Conservation (phyloP, 1,140 invertebrate species). For the Lamellibrachia luymesi region DNA sequence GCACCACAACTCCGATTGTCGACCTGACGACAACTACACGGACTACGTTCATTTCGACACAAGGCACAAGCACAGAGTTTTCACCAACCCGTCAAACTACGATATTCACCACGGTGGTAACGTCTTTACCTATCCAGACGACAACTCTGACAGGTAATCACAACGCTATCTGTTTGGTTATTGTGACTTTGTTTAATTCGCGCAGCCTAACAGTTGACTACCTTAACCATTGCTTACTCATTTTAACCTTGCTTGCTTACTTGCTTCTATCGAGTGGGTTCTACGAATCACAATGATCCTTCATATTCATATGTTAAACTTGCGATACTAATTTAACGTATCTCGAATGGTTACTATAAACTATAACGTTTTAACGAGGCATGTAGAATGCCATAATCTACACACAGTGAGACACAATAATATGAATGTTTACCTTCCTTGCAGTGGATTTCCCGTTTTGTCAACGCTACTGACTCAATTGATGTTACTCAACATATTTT, state of each 20-base stretch:
- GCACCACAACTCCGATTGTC: background rate
- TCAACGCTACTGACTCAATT: too few species aligned
- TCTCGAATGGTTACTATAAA: background rate
- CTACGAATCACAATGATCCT: background rate
- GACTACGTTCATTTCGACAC: background rate
- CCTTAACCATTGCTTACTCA: background rate
- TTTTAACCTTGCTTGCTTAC: background rate
- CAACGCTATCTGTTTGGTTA: background rate
- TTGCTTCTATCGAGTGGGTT: background rate
- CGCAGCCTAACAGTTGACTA: background rate
- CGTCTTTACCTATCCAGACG: background rate
- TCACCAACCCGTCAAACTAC: background rate
- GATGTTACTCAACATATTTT: too few species aligned
- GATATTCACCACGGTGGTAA: background rate
- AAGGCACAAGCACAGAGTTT: background rate
- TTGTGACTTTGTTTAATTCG: background rate
- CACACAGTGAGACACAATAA: background rate
- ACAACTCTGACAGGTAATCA: background rate
- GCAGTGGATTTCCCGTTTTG: too few species aligned
- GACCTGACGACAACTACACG: background rate
- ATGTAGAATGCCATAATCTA: background rate
- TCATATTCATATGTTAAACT: background rate
- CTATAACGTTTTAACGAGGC: background rate
- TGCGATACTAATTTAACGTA: background rate
- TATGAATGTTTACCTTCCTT: background rate